Percentiles rank a stretch among this genome's conserved stretches.
Evolutionary conservation across 2,888 invertebrate species (phyloP).

Genomic region (Eumerus sabulonum): DNA sequence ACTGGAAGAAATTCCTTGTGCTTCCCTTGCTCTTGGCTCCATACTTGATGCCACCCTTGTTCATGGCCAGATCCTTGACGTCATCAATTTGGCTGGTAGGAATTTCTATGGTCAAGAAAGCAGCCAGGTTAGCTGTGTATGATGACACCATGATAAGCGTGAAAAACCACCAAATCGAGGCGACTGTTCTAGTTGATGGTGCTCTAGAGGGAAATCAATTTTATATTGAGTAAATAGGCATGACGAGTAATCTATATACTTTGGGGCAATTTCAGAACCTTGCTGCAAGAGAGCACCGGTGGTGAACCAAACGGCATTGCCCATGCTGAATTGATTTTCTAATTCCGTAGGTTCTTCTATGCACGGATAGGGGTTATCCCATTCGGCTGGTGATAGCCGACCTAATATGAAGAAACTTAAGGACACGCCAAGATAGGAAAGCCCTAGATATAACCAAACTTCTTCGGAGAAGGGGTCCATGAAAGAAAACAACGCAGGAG

Average conservation of each 20-base stretch:
- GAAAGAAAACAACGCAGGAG: constrained; percentile 94
- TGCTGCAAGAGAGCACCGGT: constrained; percentile 92
- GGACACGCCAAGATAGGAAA: constrained; percentile 89
- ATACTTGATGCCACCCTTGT: constrained; percentile 89
- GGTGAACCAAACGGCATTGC: constrained; percentile 93
- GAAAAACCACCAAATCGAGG: constrained; percentile 94
- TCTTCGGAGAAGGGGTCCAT: constrained; percentile 91
- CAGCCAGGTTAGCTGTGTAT: constrained; percentile 94
- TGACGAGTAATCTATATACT: constrained; percentile 78
- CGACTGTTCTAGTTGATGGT: constrained; percentile 91
- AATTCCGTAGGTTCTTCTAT: constrained; percentile 90
- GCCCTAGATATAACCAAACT: constrained; percentile 91
- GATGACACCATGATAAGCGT: constrained; percentile 88
- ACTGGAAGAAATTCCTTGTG: constrained; percentile 93
- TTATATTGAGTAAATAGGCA: too few species aligned
- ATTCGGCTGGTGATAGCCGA: constrained; percentile 90
- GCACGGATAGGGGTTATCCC: constrained; percentile 92
- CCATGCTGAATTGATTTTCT: constrained; percentile 90
- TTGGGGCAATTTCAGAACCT: constrained; percentile 92
- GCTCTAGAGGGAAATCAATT: constrained; percentile 81
- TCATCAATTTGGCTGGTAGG: constrained; percentile 85
- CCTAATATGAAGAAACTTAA: constrained; percentile 88
- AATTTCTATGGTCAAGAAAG: constrained; percentile 91
- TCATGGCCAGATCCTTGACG: constrained; percentile 89
- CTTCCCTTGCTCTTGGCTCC: constrained; percentile 91